Conservation (phyloP, 2,888 invertebrate species). For the Amphipyra berbera region DNA sequence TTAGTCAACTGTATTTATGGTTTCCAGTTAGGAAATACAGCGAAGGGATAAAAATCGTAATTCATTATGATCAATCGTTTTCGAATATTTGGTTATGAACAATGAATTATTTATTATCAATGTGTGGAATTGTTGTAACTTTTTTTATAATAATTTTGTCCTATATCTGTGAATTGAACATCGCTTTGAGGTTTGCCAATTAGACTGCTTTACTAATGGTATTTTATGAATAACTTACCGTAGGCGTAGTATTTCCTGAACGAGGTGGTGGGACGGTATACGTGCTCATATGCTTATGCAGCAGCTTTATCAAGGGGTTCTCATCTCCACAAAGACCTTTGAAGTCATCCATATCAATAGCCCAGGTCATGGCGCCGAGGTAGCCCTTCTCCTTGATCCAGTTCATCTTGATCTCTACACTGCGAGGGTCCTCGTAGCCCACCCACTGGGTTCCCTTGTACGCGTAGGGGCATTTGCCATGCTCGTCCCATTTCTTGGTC, state of each 20-base stretch:
- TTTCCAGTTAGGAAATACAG: conserved; percentile 32
- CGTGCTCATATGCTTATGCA: conserved; percentile 93
- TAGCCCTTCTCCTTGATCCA: conserved; percentile 94
- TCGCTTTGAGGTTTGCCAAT: too few species aligned
- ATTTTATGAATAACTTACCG: conserved; percentile 90
- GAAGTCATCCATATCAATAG: conserved; percentile 98
- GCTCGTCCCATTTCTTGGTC: conserved; percentile 95
- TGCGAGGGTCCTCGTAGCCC: conserved; percentile 95
- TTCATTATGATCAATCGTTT: conserved; percentile 29
- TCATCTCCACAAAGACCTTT: conserved; percentile 94
- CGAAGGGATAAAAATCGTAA: conserved; percentile 24
- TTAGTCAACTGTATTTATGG: conserved; percentile 58
- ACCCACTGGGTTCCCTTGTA: conserved; percentile 97
- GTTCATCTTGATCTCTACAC: conserved; percentile 97
- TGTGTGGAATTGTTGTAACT: not conserved
- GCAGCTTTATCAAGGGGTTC: conserved; percentile 93
- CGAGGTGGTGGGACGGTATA: conserved; percentile 92
- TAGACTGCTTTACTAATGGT: too few species aligned
- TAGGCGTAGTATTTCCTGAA: conserved; percentile 90
- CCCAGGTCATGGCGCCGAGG: conserved; percentile 97
- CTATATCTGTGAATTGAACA: too few species aligned
- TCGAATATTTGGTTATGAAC: conserved; percentile 12
- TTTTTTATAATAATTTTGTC: too few species aligned
- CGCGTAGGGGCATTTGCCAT: conserved; percentile 95
- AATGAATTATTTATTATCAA: conserved; percentile 6